These are phyloP conservation scores for Neodiprion fabricii DNA, from an alignment of 1,140 invertebrate species.

Conservation along the genomic window DNA sequence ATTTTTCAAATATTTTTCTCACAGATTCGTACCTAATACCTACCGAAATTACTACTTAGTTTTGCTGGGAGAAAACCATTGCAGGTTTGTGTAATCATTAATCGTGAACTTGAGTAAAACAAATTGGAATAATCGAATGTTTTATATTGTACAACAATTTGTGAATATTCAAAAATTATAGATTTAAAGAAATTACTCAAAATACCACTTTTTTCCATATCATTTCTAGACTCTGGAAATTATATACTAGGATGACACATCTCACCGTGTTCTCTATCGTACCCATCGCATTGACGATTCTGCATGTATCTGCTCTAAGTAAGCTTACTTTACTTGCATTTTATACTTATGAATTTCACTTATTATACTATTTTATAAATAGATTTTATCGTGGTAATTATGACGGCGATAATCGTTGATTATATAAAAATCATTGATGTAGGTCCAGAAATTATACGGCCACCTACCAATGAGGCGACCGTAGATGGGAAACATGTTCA, in stretches of 20 bases:
- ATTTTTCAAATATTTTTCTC: no score
- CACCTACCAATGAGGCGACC: slow-evolving; percentile 79
- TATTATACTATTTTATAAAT: slow-evolving; percentile 43
- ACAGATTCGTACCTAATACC: no score
- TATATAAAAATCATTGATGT: slow-evolving; percentile 96
- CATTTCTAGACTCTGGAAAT: not conserved
- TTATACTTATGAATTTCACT: slow-evolving; percentile 4
- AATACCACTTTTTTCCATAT: not conserved
- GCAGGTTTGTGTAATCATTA: no score
- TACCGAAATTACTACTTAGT: no score
- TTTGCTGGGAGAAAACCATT: no score
- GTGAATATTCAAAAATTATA: no score
- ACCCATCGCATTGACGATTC: not conserved
- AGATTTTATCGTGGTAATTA: slow-evolving; percentile 33
- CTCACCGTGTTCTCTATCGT: not conserved
- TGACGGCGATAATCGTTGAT: slow-evolving; percentile 42
- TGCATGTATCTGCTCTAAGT: not conserved
- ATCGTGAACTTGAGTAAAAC: no score
- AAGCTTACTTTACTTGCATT: not conserved
- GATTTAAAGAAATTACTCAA: no score
- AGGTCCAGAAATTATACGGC: slow-evolving; percentile 87
- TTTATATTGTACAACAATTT: no score
- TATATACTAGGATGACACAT: not conserved
- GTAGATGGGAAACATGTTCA: slow-evolving; percentile 85
- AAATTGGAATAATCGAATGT: no score